Evolutionary conservation across 2,888 invertebrate species (phyloP).

Genomic region (Nomada flava): DNA sequence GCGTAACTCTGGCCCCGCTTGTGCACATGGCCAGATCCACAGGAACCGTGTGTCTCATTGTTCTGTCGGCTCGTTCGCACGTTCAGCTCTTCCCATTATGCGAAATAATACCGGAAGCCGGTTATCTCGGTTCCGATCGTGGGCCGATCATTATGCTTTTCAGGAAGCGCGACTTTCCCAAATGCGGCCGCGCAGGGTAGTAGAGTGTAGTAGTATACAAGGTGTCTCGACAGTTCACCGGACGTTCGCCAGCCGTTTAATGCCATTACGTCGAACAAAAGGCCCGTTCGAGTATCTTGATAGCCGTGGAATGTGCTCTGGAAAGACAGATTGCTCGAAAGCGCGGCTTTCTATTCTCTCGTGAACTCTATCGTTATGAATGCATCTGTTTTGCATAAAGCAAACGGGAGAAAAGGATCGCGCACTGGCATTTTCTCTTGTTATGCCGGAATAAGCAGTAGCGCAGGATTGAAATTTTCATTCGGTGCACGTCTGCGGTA

Average conservation of each 20-base stretch:
- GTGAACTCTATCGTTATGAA: conserved; percentile 36
- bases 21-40: conserved; percentile 10
- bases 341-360: conserved; percentile 47
- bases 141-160: conserved; percentile 52
- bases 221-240: conserved; percentile 6
- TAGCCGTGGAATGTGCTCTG: conserved; percentile 45
- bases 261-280: conserved; percentile 39
- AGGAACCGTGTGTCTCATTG: conserved; percentile 53
- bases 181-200: conserved; percentile 9
- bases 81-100: conserved; percentile 56
- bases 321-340: conserved; percentile 45
- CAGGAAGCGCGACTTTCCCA: conserved; percentile 57
- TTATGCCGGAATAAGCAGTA: too few species aligned
- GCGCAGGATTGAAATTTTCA: background rate
- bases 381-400: conserved; percentile 16
- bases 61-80: conserved; percentile 48
- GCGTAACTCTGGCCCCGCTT: background rate
- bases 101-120: conserved; percentile 53
- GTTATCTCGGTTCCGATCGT: conserved; percentile 56
- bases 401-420: background rate
- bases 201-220: background rate
- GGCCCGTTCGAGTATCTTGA: conserved; percentile 40
- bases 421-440: background rate
- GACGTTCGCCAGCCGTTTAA: conserved; percentile 6
- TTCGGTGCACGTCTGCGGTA: background rate